Conservation (phyloP, 1,140 invertebrate genomes). For the Drosophila teissieri region DNA sequence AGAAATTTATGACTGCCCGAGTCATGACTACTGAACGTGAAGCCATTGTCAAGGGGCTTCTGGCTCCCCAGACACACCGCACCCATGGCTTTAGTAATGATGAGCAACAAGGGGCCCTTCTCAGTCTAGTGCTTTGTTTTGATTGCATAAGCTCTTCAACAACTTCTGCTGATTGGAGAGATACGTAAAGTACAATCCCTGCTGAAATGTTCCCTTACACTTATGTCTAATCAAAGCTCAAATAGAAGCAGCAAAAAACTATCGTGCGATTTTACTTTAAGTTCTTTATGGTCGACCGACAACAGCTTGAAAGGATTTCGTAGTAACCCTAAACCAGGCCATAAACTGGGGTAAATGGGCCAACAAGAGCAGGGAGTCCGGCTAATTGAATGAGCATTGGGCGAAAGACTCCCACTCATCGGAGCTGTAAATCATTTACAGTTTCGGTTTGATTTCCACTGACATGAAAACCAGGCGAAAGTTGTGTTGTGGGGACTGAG, state of each 20-base stretch:
- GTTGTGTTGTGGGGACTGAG: not conserved
- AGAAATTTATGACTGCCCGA: slow-evolving; percentile 33
- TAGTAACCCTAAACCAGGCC: slow-evolving; percentile 18
- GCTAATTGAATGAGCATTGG: slow-evolving; percentile 55
- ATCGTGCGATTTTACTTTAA: slow-evolving; percentile 29
- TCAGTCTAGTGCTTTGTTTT: slow-evolving; percentile 36
- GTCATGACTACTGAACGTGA: slow-evolving; percentile 42
- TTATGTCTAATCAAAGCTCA: slow-evolving; percentile 57
- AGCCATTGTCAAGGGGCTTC: slow-evolving; percentile 17
- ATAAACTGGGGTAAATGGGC: slow-evolving; percentile 48
- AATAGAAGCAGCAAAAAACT: slow-evolving; percentile 46
- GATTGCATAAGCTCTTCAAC: slow-evolving; percentile 36
- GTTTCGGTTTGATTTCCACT: slow-evolving; percentile 51
- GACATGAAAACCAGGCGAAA: slow-evolving; percentile 56
- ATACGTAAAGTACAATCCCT: slow-evolving; percentile 4
- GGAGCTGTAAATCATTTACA: slow-evolving; percentile 66
- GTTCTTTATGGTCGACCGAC: slow-evolving; percentile 13
- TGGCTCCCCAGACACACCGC: slow-evolving; percentile 10
- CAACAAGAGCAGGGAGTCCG: slow-evolving; percentile 30
- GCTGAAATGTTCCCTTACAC: slow-evolving; percentile 49
- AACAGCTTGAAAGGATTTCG: slow-evolving; percentile 38
- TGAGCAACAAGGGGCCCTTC: slow-evolving; percentile 16
- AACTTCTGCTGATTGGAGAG: slow-evolving; percentile 21
- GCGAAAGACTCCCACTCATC: slow-evolving; percentile 15
- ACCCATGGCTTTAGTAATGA: not conserved